Evolutionary conservation across 2,888 invertebrate species (phyloP).

Genomic region (Eupelmus urozonus): DNA sequence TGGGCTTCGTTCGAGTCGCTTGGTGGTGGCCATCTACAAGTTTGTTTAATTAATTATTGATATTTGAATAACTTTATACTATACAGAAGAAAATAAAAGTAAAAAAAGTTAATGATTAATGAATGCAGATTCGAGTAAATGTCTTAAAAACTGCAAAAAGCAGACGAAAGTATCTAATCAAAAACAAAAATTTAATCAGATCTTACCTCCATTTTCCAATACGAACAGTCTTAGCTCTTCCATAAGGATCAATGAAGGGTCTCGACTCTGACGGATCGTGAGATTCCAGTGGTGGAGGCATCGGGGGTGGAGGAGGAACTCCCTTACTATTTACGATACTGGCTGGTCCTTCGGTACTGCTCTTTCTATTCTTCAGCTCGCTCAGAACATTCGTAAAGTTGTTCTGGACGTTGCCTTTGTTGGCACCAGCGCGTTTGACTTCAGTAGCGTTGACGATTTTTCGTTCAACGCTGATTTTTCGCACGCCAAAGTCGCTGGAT

Average conservation of each 20-base stretch:
- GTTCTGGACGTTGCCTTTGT: constrained; percentile 74
- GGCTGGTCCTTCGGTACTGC: constrained; percentile 75
- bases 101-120: no score
- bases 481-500: constrained; percentile 67
- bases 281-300: constrained; percentile 90
- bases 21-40: constrained; percentile 89
- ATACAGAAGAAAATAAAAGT: no score
- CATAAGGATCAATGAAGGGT: constrained; percentile 93
- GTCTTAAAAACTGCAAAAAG: no score
- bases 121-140: no score
- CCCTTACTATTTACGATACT: constrained; percentile 68
- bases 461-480: constrained; percentile 71
- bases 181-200: no score
- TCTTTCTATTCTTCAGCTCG: constrained; percentile 78
- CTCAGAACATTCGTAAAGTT: constrained; percentile 79
- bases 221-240: constrained; percentile 94
- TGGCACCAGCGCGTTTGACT: constrained; percentile 69
- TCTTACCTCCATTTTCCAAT: constrained; percentile 92
- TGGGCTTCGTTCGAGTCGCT: constrained; percentile 84
- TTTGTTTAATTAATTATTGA: not conserved
- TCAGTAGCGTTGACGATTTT: constrained; percentile 68
- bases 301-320: constrained; percentile 90
- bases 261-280: constrained; percentile 89
- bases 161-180: no score
- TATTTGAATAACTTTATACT: not conserved